Evolutionary conservation across 2,797 vertebrate genomes (phyloP), one percentile per base, ranked within the genome.

Genomic region (Borostomias antarcticus): DNA sequence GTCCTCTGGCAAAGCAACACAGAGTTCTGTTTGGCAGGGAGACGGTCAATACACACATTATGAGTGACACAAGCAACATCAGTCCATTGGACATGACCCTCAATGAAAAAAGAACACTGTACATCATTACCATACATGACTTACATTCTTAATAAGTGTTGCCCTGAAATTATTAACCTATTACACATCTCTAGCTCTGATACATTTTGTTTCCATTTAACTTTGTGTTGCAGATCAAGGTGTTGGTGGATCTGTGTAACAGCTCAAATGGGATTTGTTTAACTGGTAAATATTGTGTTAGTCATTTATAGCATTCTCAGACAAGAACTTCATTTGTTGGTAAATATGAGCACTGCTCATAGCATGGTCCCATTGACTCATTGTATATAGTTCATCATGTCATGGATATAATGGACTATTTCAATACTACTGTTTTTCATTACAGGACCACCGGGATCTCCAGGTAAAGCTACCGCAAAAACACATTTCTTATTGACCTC

Each of bases 201-300:
- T 11, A 29, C 17, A 54, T 29, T 26, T 15, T 30, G 0, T 10
- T 58, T 29, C 32, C 10, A 21, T 19, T 62, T 32, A 51, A 25
- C 66, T 65, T 32, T 61, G 28, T 4, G 25, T 75, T 58, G 70
- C 86, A 97, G 96, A 80, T 95, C 59, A 93, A 91, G 58, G 85
- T 91, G 62, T 90, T 97, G 76, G 45, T 92, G 63, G 93, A 95
- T 72, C 83, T 97, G 54, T 97, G 96, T 78, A 95, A 94, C 81
- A 93, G 82, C 81, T 93, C 93, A 37, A 92, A 84, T 85, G 93
- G 93, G 60, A 78, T 95, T 21, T 97, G 95, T 77, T 84, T 95
- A 80, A 93, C 92, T 92, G 96, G 96, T 97, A n/a, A n/a, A n/a
- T n/a, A n/a, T n/a, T n/a, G n/a, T n/a, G n/a, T n/a, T n/a, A n/a